Evolutionary conservation across 2,888 invertebrate species (phyloP), one percentile per base, ranked within the genome.

Genomic region (Ochlodes sylvanus): DNA sequence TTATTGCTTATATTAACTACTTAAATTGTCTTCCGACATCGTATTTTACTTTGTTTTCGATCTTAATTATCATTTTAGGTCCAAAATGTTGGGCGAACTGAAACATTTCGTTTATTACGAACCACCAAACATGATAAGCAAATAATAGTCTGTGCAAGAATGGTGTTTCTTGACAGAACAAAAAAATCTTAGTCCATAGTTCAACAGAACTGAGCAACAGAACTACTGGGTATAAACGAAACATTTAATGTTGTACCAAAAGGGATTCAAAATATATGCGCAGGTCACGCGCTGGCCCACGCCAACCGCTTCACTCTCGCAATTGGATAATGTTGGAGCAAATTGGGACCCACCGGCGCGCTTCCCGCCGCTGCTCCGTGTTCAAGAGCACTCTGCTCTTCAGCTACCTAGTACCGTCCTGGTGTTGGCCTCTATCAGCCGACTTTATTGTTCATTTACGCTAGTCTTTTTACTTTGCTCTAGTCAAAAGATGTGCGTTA

Each of bases 231-330:
- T 10, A 38, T 38, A 38, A 38, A 12, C 38, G 3, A 38, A 38
- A 38, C 38, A 12, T 38, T 10, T 38, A 32, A 56, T 12, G 14
- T 56, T 15, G 52, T 42, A 55, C 54, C 44, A 68, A 71, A 75
- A 68, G 71, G 73, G 73, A 71, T 73, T 77, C 74, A 79, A 85
- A 86, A 87, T 82, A 82, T 76, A 80, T 77, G 85, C 80, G 76
- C 85, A 84, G 87, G 88, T 90, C 91, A 89, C 90, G 91, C 86
- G 89, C 82, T 84, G 80, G 92, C 92, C 92, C 91, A 93, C 92
- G 92, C 92, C 84, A 91, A 92, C 86, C 89, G 89, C 84, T 93
- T 92, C 87, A 83, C 84, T 85, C 82, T 79, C 78, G 76, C 88
- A 92, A 92, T 91, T 92, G 92, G 86, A 90, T 92, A 92, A 92